These are phyloP conservation scores for Meloidogyne floridensis DNA, from an alignment of 1,140 invertebrate genomes.

Conservation along the genomic window DNA sequence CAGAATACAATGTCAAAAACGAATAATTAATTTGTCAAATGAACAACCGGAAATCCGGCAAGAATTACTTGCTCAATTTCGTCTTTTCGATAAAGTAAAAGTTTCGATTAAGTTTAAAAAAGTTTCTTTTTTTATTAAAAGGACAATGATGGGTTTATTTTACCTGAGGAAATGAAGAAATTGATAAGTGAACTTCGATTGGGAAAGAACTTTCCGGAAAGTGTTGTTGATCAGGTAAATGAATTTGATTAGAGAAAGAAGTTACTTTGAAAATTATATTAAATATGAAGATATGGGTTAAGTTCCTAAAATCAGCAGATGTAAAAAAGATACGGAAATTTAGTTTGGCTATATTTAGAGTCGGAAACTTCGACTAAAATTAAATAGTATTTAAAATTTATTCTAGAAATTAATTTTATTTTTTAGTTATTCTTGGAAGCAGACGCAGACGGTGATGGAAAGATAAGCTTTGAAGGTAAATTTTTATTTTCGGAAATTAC, in stretches of 20 bases:
- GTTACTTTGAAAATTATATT: neutral
- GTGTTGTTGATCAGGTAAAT: slow-evolving; percentile 56
- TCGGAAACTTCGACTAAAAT: too few relatives aligned
- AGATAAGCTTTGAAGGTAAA: slow-evolving; percentile 63
- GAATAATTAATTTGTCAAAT: neutral
- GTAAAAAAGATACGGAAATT: too few relatives aligned
- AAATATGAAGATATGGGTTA: too few relatives aligned
- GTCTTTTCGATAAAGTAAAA: slow-evolving; percentile 59
- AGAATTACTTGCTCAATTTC: slow-evolving; percentile 60
- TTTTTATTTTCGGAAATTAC: neutral
- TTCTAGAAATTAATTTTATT: neutral
- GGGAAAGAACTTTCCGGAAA: slow-evolving; percentile 52
- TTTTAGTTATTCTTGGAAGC: slow-evolving; percentile 57
- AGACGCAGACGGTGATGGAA: slow-evolving; percentile 63
- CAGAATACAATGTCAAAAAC: slow-evolving; percentile 19
- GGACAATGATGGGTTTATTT: slow-evolving; percentile 65
- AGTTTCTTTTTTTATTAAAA: slow-evolving; percentile 24
- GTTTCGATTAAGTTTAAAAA: neutral
- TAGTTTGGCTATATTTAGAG: too few relatives aligned
- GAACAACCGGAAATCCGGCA: slow-evolving; percentile 44
- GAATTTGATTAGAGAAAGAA: neutral
- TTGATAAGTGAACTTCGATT: slow-evolving; percentile 58
- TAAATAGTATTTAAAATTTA: too few relatives aligned
- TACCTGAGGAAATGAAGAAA: slow-evolving; percentile 56
- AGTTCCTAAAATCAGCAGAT: too few relatives aligned